These are phyloP conservation scores for Laticauda colubrina DNA, from an alignment of 2,113 vertebrate species.

Conservation along the genomic window DNA sequence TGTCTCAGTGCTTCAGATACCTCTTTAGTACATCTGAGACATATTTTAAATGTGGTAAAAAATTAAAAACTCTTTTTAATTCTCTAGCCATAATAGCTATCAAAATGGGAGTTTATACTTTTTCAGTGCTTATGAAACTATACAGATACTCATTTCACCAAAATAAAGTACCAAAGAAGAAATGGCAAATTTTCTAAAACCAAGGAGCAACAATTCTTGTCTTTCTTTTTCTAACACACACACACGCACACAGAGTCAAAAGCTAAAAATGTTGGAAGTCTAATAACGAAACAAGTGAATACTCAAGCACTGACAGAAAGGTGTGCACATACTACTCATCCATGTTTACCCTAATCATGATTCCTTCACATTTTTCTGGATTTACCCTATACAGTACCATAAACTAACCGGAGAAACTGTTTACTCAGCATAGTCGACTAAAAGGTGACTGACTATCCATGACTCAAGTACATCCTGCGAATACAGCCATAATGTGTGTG, in stretches of 20 bases:
- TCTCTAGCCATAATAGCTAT: background rate
- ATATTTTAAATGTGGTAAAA: background rate
- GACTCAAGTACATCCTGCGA: background rate
- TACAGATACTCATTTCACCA: background rate
- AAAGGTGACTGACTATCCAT: background rate
- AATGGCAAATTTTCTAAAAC: background rate
- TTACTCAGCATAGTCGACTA: background rate
- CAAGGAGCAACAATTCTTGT: background rate
- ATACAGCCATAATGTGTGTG: background rate
- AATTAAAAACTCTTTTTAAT: background rate
- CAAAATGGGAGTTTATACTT: background rate
- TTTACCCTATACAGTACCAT: background rate
- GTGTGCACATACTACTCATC: background rate
- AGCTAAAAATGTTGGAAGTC: background rate
- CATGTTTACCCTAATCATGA: background rate
- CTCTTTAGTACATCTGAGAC: background rate
- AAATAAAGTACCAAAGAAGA: too few species aligned
- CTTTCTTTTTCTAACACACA: background rate
- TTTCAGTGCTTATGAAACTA: background rate
- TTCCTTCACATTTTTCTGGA: background rate
- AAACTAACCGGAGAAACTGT: background rate
- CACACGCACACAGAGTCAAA: background rate
- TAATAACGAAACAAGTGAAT: background rate
- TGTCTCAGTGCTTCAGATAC: background rate
- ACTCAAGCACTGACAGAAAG: background rate